A percentile compares a stretch with the other conserved stretches of the same genome.
phyloP scores from a whole-genome alignment of 2,888 invertebrate species.

The Andrena praecox region DNA sequence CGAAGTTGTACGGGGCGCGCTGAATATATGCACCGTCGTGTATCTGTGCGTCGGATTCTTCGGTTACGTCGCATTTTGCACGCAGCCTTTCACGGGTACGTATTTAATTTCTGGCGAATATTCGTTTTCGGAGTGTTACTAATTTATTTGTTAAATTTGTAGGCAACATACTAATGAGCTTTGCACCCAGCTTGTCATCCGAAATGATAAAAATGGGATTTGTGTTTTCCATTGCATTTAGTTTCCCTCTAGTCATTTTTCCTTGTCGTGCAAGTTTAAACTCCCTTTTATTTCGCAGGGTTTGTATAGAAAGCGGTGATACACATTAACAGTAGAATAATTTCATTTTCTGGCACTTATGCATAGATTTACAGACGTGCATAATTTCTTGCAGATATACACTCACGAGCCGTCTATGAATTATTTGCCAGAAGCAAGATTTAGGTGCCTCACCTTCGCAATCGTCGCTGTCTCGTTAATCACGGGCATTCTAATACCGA shows the following conservation, averaged over 20 bases:
- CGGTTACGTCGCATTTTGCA: constrained; percentile 96
- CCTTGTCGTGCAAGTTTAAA: constrained; percentile 97
- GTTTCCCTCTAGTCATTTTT: constrained; percentile 98
- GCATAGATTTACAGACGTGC: too few relatives aligned
- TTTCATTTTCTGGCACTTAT: background rate
- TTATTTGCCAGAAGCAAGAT: constrained; percentile 94
- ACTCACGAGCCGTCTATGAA: constrained; percentile 88
- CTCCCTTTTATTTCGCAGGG: constrained; percentile 94
- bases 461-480: constrained; percentile 92
- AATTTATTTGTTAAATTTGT: constrained; percentile 75
- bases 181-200: constrained; percentile 92
- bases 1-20: constrained; percentile 93
- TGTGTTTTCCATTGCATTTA: constrained; percentile 96
- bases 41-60: constrained; percentile 97
- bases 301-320: constrained; percentile 83
- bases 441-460: constrained; percentile 92
- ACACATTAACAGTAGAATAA: constrained; percentile 87
- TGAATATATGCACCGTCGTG: constrained; percentile 95
- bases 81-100: constrained; percentile 90
- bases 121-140: background rate
- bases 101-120: background rate
- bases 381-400: constrained; percentile 86
- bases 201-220: constrained; percentile 98
- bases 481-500: constrained; percentile 95
- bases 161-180: constrained; percentile 96